These are phyloP conservation scores for Tragopan temminckii DNA, from an alignment of 2,797 vertebrate species.

Conservation along the genomic window DNA sequence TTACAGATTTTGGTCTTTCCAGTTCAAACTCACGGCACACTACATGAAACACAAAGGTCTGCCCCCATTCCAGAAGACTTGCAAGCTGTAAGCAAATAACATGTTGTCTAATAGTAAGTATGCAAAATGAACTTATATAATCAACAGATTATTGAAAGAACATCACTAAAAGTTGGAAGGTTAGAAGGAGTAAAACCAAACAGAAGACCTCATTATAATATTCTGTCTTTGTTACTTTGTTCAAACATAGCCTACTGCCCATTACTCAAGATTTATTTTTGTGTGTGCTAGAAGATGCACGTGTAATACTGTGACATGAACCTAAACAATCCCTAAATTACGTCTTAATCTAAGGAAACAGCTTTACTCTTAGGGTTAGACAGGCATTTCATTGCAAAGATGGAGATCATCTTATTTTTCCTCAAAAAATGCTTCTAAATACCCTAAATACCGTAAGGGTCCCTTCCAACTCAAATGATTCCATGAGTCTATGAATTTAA, in stretches of 20 bases:
- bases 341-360: background rate
- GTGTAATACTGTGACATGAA: background rate
- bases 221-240: background rate
- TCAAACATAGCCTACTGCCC: background rate
- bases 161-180: background rate
- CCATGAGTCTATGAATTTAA: background rate
- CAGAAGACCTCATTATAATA: too few relatives aligned
- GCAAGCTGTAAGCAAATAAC: conserved; percentile 84
- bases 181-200: background rate
- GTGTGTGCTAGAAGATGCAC: background rate
- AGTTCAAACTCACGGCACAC: conserved; percentile 95
- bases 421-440: background rate
- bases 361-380: background rate
- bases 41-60: conserved; percentile 94
- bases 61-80: conserved; percentile 93
- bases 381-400: background rate
- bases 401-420: background rate
- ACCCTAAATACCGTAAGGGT: background rate
- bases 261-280: background rate
- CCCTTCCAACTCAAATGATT: too few relatives aligned
- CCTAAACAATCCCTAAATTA: background rate
- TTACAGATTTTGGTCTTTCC: conserved; percentile 93
- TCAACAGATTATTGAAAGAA: background rate
- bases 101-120: background rate
- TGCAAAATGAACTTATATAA: background rate